phyloP scores from a whole-genome alignment of 1,140 invertebrate genomes.

The Zelostemma sp. region DNA sequence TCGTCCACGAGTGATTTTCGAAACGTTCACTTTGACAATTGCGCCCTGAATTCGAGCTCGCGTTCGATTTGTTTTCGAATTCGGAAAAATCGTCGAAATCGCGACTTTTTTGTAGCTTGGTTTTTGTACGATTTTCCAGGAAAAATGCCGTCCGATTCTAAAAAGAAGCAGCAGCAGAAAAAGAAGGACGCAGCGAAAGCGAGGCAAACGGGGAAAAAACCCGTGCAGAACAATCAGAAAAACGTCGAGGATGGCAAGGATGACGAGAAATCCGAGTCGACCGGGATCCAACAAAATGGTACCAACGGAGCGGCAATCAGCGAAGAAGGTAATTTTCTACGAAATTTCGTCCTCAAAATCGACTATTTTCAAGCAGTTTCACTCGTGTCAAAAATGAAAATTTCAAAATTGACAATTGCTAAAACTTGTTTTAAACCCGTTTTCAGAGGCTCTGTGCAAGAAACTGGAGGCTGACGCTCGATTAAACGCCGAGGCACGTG shows the following conservation, averaged over 20 bases:
- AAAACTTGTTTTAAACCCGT: conserved; percentile 24
- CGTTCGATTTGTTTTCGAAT: neutral
- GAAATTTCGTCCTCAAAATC: too few relatives aligned
- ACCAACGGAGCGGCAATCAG: conserved; percentile 67
- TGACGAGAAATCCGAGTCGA: conserved; percentile 69
- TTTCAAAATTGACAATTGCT: too few relatives aligned
- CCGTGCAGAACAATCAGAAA: conserved; percentile 59
- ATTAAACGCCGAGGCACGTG: conserved; percentile 92
- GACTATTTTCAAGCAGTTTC: too few relatives aligned
- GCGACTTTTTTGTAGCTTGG: neutral
- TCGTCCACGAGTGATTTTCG: neutral
- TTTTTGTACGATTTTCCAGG: conserved; percentile 16
- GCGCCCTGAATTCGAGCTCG: too few relatives aligned
- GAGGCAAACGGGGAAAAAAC: conserved; percentile 77
- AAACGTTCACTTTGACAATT: neutral
- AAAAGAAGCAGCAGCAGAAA: conserved; percentile 96
- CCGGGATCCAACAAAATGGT: conserved; percentile 53
- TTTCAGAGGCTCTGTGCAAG: conserved; percentile 84
- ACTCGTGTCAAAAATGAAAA: too few relatives aligned
- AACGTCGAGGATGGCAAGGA: conserved; percentile 70
- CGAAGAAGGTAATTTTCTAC: conserved; percentile 71
- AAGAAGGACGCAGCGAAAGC: conserved; percentile 95
- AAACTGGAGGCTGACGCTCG: conserved; percentile 92
- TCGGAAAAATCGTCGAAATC: neutral
- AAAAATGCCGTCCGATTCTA: conserved; percentile 95